phyloP scores from a whole-genome alignment of 2,797 vertebrate species.

The Chaetophractus vellerosus region DNA sequence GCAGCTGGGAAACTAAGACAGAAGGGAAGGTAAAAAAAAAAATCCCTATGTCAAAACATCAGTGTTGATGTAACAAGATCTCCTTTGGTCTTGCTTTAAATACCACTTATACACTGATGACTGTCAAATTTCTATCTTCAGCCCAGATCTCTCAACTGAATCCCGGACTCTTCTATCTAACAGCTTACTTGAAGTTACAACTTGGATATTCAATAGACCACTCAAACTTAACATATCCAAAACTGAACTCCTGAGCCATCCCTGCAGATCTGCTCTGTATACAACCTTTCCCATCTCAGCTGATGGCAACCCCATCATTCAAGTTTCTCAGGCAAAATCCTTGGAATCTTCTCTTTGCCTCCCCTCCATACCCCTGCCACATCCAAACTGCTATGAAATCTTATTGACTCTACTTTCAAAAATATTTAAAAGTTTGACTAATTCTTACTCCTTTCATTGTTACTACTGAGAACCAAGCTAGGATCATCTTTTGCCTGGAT shows the following conservation, averaged over 20 bases:
- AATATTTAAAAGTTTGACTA: not conserved
- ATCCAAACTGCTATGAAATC: not conserved
- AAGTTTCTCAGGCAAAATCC: not conserved
- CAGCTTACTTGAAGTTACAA: not conserved
- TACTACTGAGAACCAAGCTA: not conserved
- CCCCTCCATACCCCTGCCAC: not conserved
- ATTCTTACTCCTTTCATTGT: not conserved
- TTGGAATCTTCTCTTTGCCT: slow-evolving; percentile 40
- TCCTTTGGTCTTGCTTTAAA: slow-evolving; percentile 28
- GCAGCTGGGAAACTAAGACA: too few species aligned
- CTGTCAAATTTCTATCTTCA: slow-evolving; percentile 39
- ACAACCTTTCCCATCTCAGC: not conserved
- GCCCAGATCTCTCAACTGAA: slow-evolving; percentile 14
- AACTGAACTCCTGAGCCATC: not conserved
- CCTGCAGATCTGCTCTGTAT: not conserved
- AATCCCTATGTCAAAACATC: slow-evolving; percentile 35
- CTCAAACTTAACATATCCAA: not conserved
- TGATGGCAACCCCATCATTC: not conserved
- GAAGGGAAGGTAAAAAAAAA: not conserved
- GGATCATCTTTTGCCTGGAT: not conserved
- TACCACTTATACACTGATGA: not conserved
- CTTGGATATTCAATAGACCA: not conserved
- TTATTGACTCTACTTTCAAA: slow-evolving; percentile 16
- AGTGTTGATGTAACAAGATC: not conserved
- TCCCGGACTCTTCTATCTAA: not conserved